A percentile compares a stretch with the other conserved stretches of the same genome.
Conservation (phyloP, 2,113 vertebrate species). For the Hirundichthys speculiger region DNA sequence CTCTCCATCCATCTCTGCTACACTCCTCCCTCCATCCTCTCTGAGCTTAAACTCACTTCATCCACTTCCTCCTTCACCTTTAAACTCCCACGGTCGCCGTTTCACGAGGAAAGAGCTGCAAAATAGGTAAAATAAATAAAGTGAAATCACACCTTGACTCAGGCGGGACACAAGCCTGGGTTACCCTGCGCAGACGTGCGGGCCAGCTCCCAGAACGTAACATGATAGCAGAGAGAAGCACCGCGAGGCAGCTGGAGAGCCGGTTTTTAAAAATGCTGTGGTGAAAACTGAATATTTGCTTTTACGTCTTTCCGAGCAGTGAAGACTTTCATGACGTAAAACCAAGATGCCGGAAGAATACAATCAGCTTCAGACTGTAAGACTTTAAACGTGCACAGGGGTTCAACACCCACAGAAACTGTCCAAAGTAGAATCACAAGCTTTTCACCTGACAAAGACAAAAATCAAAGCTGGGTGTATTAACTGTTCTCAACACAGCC, state of each 20-base stretch:
- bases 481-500: not conserved
- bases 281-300: not conserved
- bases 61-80: not conserved
- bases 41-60: constrained; percentile 4
- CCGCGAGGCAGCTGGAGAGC: not conserved
- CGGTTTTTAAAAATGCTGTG: not conserved
- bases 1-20: constrained; percentile 6
- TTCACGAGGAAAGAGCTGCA: too few relatives aligned
- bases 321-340: not conserved
- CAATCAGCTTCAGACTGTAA: not conserved
- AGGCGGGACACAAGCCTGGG: not conserved
- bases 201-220: too few relatives aligned
- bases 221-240: too few relatives aligned
- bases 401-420: not conserved
- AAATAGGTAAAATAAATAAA: too few relatives aligned
- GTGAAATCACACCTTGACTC: too few relatives aligned
- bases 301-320: not conserved
- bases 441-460: constrained; percentile 32
- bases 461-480: not conserved
- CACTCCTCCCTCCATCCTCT: not conserved
- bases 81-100: not conserved
- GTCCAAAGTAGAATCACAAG: constrained; percentile 34
- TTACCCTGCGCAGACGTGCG: too few relatives aligned
- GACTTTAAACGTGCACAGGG: not conserved
- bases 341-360: not conserved